Evolutionary conservation across 2,113 vertebrate species (phyloP).

Genomic region (Callaeas wilsoni): DNA sequence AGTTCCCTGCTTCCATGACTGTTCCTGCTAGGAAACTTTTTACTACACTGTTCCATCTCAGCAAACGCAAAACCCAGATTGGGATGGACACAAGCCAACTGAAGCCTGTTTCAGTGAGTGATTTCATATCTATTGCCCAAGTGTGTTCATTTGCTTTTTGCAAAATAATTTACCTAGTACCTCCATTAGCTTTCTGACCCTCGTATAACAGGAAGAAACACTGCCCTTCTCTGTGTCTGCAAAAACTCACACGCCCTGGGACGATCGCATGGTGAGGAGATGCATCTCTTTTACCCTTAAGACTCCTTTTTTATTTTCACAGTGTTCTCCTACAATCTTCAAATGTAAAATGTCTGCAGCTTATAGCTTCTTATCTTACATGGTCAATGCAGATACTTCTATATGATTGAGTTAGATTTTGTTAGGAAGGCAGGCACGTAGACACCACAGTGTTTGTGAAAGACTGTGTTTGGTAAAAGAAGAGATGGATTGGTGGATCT

Average conservation of each 20-base stretch:
- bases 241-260: fast-evolving
- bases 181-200: neutral
- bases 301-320: neutral
- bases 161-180: neutral
- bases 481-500: neutral
- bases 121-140: neutral
- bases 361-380: neutral
- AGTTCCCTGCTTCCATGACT: neutral
- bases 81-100: neutral
- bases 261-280: neutral
- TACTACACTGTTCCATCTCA: neutral
- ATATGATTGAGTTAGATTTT: neutral
- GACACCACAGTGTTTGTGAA: neutral
- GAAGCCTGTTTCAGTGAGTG: neutral
- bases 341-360: neutral
- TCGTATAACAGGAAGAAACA: neutral
- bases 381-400: neutral
- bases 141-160: neutral
- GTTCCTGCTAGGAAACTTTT: neutral
- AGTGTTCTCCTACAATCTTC: neutral
- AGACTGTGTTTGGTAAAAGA: neutral
- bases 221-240: neutral
- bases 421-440: neutral
- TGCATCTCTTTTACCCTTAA: neutral
- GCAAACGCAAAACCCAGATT: neutral